Conservation (phyloP, 2,888 invertebrate genomes). For the Chalcosyrphus nemorum region DNA sequence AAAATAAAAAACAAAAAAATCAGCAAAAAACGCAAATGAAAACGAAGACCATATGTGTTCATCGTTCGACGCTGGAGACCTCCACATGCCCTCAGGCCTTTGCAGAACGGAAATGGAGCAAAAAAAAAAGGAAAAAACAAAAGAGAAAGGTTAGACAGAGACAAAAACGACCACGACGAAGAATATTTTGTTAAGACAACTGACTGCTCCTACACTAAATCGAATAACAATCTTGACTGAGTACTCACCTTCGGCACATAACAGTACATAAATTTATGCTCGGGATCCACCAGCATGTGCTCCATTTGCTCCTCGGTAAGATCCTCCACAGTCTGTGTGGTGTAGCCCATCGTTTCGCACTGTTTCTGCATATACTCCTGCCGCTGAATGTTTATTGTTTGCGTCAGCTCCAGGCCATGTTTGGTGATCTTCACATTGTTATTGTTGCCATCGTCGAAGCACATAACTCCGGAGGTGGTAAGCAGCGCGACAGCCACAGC, state of each 20-base stretch:
- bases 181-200: too few relatives aligned
- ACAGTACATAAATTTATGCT: constrained; percentile 93
- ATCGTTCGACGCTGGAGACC: background rate
- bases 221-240: background rate
- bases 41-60: constrained; percentile 22
- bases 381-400: constrained; percentile 85
- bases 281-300: constrained; percentile 92
- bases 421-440: constrained; percentile 81
- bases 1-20: constrained; percentile 25
- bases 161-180: background rate
- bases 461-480: constrained; percentile 39
- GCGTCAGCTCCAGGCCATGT: constrained; percentile 85
- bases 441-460: constrained; percentile 80
- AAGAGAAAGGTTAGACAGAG: background rate
- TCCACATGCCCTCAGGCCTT: constrained; percentile 9
- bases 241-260: constrained; percentile 94
- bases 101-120: constrained; percentile 47
- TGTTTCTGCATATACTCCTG: constrained; percentile 85
- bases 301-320: constrained; percentile 85
- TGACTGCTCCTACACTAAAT: constrained; percentile 4
- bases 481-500: constrained; percentile 67
- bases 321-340: constrained; percentile 81
- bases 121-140: too few relatives aligned
- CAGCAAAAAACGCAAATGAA: constrained; percentile 17
- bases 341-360: constrained; percentile 84